Percentiles rank a stretch among this genome's conserved stretches.
These are phyloP conservation scores for Perizoma flavofasciatum DNA, from an alignment of 2,888 invertebrate species.

Conservation along the genomic window DNA sequence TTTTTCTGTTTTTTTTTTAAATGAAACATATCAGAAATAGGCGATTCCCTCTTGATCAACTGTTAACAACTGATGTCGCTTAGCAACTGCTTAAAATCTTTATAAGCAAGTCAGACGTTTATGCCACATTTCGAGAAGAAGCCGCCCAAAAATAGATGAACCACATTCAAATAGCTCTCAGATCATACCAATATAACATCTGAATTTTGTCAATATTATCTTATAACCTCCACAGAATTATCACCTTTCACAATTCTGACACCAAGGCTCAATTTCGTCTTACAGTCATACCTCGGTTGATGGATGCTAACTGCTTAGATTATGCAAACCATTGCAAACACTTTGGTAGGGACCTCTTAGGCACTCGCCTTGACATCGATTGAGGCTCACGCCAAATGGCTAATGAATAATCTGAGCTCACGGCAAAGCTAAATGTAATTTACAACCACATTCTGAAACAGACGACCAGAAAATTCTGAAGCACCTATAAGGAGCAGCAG, in stretches of 20 bases:
- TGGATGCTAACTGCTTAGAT: conserved; percentile 18
- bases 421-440: conserved; percentile 1
- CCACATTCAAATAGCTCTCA: conserved; percentile 12
- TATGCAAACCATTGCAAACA: conserved; percentile 31
- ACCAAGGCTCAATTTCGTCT: conserved; percentile 1
- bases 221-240: background rate
- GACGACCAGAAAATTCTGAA: too few relatives aligned
- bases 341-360: conserved; percentile 17
- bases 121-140: background rate
- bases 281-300: background rate
- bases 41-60: too few relatives aligned
- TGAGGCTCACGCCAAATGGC: conserved; percentile 23
- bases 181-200: conserved; percentile 17
- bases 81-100: too few relatives aligned
- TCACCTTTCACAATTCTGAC: background rate
- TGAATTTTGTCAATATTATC: conserved; percentile 9
- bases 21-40: too few relatives aligned
- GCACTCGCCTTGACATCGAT: conserved; percentile 22
- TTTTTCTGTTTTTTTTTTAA: too few relatives aligned
- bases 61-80: too few relatives aligned
- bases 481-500: too few relatives aligned
- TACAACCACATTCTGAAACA: too few relatives aligned
- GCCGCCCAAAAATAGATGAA: conserved; percentile 14
- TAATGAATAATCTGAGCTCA: conserved; percentile 21
- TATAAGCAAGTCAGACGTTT: background rate